A percentile compares a stretch with the other conserved stretches of the same genome.
Conservation (phyloP, 1,140 invertebrate genomes). For the Papilio xuthus region DNA sequence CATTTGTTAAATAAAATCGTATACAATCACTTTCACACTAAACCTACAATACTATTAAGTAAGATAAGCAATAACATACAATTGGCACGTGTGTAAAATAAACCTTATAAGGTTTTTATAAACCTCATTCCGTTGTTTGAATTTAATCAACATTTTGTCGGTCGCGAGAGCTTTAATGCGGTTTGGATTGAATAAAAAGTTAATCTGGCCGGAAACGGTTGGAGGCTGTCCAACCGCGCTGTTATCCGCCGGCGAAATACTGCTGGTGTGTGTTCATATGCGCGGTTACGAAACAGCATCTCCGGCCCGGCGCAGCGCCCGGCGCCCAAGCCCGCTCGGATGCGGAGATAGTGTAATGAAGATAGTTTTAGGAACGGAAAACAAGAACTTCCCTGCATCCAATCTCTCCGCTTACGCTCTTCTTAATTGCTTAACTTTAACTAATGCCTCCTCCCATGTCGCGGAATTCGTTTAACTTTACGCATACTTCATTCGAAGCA, state of each 20-base stretch:
- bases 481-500: slow-evolving; percentile 60
- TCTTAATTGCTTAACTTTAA: slow-evolving; percentile 79
- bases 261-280: slow-evolving; percentile 51
- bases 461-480: slow-evolving; percentile 66
- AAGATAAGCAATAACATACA: not conserved
- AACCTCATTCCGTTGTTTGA: slow-evolving; percentile 36
- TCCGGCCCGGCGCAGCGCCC: slow-evolving; percentile 11
- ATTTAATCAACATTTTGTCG: slow-evolving; percentile 38
- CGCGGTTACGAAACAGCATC: slow-evolving; percentile 45
- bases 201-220: slow-evolving; percentile 60
- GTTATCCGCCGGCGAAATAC: slow-evolving; percentile 59
- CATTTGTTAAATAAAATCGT: not conserved
- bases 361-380: slow-evolving; percentile 76
- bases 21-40: not conserved
- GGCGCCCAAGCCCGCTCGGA: slow-evolving; percentile 31
- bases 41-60: not conserved
- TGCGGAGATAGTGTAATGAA: slow-evolving; percentile 69
- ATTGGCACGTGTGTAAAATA: slow-evolving; percentile 10
- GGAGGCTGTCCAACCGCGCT: slow-evolving; percentile 66
- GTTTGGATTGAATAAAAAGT: slow-evolving; percentile 59
- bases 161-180: slow-evolving; percentile 42
- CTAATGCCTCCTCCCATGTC: slow-evolving; percentile 63
- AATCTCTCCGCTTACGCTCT: slow-evolving; percentile 72
- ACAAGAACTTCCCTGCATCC: slow-evolving; percentile 72
- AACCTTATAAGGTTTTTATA: slow-evolving; percentile 33